These are phyloP conservation scores for Phyllopteryx taeniolatus DNA, from an alignment of 2,113 vertebrate genomes.

Conservation along the genomic window DNA sequence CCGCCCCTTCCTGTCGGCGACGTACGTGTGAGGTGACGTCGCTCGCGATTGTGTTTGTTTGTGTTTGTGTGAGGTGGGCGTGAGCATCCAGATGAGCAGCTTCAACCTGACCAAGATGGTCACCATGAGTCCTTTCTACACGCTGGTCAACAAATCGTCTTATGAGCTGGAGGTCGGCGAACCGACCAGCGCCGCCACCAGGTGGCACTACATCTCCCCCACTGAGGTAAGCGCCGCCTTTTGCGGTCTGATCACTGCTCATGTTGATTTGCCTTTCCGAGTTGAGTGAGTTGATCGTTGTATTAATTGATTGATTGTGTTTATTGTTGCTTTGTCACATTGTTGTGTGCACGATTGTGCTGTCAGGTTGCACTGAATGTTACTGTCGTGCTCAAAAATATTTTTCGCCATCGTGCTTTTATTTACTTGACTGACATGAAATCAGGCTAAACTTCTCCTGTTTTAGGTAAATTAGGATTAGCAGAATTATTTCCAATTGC, in stretches of 20 bases:
- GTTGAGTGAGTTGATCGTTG: no score
- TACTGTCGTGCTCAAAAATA: no score
- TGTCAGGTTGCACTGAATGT: no score
- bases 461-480: no score
- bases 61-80: slow-evolving; percentile 78
- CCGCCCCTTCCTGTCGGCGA: neutral
- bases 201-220: slow-evolving; percentile 86
- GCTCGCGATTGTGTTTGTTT: neutral
- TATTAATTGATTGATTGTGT: no score
- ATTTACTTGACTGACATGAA: no score
- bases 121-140: slow-evolving; percentile 92
- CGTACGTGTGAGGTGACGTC: neutral
- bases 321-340: no score
- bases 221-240: slow-evolving; percentile 80
- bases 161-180: slow-evolving; percentile 93
- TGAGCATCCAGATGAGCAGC: slow-evolving; percentile 94
- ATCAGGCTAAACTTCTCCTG: no score
- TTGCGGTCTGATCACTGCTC: neutral
- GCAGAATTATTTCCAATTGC: no score
- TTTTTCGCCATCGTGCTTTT: no score
- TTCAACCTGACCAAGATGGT: slow-evolving; percentile 91
- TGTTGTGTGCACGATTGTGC: no score
- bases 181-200: slow-evolving; percentile 68
- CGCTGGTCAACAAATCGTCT: slow-evolving; percentile 86
- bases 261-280: neutral